phyloP scores from a whole-genome alignment of 1,140 invertebrate species.

The Steinernema khuongi region DNA sequence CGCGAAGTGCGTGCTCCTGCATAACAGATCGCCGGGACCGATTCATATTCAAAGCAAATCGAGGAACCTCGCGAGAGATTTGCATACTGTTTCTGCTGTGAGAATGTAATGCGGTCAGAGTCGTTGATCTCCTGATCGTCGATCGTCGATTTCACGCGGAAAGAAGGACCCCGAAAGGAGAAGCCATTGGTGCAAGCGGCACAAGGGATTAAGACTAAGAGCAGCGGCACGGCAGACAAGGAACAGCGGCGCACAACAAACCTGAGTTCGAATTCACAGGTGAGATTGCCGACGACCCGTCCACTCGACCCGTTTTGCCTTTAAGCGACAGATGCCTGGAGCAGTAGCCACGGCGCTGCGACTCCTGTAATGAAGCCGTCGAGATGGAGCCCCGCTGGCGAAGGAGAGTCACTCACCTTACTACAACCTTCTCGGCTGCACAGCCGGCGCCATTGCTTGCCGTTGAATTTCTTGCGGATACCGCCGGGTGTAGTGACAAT shows the following conservation, averaged over 20 bases:
- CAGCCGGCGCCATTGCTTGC: conserved; percentile 93
- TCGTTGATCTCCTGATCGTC: background rate
- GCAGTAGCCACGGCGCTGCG: conserved; percentile 87
- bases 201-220: no score
- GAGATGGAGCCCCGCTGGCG: background rate
- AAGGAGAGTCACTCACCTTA: conserved; percentile 64
- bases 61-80: background rate
- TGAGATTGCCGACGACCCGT: conserved; percentile 4
- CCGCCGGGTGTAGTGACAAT: conserved; percentile 91
- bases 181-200: no score
- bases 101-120: background rate
- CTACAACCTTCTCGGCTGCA: conserved; percentile 88
- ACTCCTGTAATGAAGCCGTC: conserved; percentile 69
- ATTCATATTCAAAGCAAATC: background rate
- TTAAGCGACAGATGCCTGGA: conserved; percentile 86
- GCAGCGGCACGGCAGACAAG: no score
- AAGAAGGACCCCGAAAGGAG: background rate
- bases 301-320: conserved; percentile 64
- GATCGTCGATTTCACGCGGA: background rate
- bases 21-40: background rate
- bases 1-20: background rate
- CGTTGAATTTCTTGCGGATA: conserved; percentile 96
- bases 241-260: no score
- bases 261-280: background rate
- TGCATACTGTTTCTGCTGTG: background rate